phyloP scores from a whole-genome alignment of 92 coral and sea anemone genomes.

The Epizoanthus ramosus region DNA sequence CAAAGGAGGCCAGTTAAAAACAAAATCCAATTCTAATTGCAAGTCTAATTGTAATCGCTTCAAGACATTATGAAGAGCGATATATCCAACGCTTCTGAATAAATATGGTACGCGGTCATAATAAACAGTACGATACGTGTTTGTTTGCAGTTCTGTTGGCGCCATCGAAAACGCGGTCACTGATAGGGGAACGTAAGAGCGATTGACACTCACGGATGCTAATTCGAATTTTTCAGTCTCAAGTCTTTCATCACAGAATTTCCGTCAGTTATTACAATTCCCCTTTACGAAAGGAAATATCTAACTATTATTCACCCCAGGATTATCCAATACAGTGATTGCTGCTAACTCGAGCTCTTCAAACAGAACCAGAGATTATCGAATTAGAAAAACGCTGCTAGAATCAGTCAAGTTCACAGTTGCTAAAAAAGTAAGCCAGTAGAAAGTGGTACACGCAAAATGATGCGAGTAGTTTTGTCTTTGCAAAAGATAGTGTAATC shows the following conservation, averaged over 20 bases:
- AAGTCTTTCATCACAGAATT: slow-evolving; percentile 21
- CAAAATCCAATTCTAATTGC: slow-evolving; percentile 41
- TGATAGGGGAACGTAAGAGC: background rate
- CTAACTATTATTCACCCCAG: slow-evolving; percentile 3
- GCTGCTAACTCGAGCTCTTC: slow-evolving; percentile 41
- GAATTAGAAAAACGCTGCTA: too few species aligned
- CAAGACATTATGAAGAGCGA: slow-evolving; percentile 20
- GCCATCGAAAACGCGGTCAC: slow-evolving; percentile 7
- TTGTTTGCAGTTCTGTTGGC: slow-evolving; percentile 28
- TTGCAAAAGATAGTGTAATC: background rate
- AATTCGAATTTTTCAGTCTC: background rate
- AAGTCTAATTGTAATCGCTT: slow-evolving; percentile 36
- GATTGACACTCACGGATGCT: slow-evolving; percentile 14
- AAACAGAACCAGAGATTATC: background rate
- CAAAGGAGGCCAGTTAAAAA: slow-evolving; percentile 26
- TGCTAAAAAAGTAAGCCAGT: too few species aligned
- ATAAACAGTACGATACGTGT: background rate
- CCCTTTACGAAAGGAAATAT: slow-evolving; percentile 27
- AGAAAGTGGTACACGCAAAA: too few species aligned
- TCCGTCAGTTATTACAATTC: slow-evolving; percentile 25
- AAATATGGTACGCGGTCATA: background rate
- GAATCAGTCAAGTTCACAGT: too few species aligned
- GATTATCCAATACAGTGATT: slow-evolving; percentile 15
- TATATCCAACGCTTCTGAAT: slow-evolving; percentile 30
- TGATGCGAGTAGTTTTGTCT: background rate